phyloP scores from a whole-genome alignment of 2,888 invertebrate species.

The Fragum whitleyi region DNA sequence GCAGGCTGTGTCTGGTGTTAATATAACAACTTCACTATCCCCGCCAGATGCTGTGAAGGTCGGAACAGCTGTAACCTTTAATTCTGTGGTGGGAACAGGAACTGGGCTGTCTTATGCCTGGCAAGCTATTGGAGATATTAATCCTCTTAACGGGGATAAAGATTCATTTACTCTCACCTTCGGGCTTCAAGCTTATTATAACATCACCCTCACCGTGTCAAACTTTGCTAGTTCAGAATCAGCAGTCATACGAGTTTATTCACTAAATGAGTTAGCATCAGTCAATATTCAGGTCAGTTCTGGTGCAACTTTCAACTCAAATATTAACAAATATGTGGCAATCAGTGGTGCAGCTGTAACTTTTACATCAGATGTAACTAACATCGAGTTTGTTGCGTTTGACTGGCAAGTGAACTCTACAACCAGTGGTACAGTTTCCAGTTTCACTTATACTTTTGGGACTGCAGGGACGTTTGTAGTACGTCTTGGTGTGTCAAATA shows the following conservation, averaged over 20 bases:
- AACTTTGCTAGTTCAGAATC: slow-evolving; percentile 64
- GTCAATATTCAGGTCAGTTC: slow-evolving; percentile 36
- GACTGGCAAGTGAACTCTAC: slow-evolving; percentile 35
- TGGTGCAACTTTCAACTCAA: slow-evolving; percentile 21
- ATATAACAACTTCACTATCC: slow-evolving; percentile 23
- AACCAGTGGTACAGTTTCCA: not conserved
- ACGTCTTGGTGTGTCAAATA: slow-evolving; percentile 59
- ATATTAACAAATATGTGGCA: slow-evolving; percentile 27
- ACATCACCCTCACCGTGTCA: slow-evolving; percentile 54
- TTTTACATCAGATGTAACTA: slow-evolving; percentile 29
- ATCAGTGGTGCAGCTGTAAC: slow-evolving; percentile 34
- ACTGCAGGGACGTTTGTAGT: slow-evolving; percentile 55
- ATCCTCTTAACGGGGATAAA: slow-evolving; percentile 5
- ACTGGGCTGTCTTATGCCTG: slow-evolving; percentile 56
- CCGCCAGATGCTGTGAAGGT: slow-evolving; percentile 55
- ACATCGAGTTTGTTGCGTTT: slow-evolving; percentile 34
- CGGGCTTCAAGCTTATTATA: slow-evolving; percentile 60
- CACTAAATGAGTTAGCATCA: slow-evolving; percentile 47
- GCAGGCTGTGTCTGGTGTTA: slow-evolving; percentile 45
- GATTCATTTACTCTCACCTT: slow-evolving; percentile 51
- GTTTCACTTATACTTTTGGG: slow-evolving; percentile 27
- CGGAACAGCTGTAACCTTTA: slow-evolving; percentile 44
- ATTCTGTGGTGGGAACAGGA: slow-evolving; percentile 53
- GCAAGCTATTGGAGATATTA: slow-evolving; percentile 41
- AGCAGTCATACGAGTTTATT: slow-evolving; percentile 46